Evolutionary conservation across 2,797 vertebrate genomes (phyloP).

Genomic region (Oreonectes daqikongensis): DNA sequence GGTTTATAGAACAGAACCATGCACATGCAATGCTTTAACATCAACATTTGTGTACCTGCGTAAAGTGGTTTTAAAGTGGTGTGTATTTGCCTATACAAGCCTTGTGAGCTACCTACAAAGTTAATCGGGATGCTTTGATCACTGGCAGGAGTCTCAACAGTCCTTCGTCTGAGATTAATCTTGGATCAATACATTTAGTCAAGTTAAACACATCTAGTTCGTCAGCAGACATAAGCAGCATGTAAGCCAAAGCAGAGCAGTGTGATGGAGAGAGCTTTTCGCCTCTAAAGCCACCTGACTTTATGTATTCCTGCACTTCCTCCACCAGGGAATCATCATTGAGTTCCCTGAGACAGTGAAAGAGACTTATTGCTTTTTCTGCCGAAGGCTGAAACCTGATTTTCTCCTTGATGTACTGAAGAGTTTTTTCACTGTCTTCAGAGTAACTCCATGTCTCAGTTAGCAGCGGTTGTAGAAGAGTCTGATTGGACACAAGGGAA

Average conservation of each 20-base stretch:
- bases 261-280: slow-evolving; percentile 8
- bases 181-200: slow-evolving; percentile 20
- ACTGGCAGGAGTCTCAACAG: slow-evolving; percentile 43
- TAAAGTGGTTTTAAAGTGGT: background rate
- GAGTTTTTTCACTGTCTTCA: background rate
- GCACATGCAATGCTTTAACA: background rate
- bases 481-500: slow-evolving; percentile 32
- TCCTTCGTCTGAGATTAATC: slow-evolving; percentile 35
- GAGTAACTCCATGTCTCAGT: background rate
- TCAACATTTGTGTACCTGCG: background rate
- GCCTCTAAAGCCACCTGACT: background rate
- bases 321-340: slow-evolving; percentile 28
- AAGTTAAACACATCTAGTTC: slow-evolving; percentile 36
- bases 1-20: background rate
- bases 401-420: slow-evolving; percentile 38
- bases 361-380: slow-evolving; percentile 29
- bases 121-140: slow-evolving; percentile 28
- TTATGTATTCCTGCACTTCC: slow-evolving; percentile 6
- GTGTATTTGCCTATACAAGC: background rate
- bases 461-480: slow-evolving; percentile 7
- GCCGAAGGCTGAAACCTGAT: slow-evolving; percentile 23
- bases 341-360: slow-evolving; percentile 24
- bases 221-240: slow-evolving; percentile 21
- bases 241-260: slow-evolving; percentile 34
- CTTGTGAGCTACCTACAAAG: slow-evolving; percentile 9